Evolutionary conservation across 2,113 vertebrate species (phyloP).

Genomic region (Psephotus haematonotus): DNA sequence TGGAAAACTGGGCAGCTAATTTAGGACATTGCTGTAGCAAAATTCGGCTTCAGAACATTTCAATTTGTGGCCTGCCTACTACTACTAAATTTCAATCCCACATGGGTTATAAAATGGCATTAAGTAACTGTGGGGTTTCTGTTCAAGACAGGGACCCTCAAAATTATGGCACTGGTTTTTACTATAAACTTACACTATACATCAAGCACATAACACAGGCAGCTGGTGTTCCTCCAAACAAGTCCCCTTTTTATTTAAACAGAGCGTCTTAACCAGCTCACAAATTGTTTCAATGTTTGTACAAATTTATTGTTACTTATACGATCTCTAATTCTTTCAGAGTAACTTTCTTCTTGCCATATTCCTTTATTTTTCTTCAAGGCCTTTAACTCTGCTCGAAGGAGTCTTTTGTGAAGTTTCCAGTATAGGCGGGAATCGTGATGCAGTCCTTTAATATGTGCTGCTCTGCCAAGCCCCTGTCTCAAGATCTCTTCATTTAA

Average conservation of each 20-base stretch:
- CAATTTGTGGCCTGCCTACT: background rate
- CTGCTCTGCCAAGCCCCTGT: slow-evolving; percentile 84
- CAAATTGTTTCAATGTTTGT: slow-evolving; percentile 73
- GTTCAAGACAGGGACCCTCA: background rate
- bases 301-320: slow-evolving; percentile 67
- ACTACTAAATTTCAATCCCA: background rate
- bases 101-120: fast-evolving
- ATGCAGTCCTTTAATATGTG: slow-evolving; percentile 76
- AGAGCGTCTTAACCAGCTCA: slow-evolving; percentile 54
- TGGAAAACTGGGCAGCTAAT: background rate
- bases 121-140: background rate
- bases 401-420: slow-evolving; percentile 86
- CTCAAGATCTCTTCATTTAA: slow-evolving; percentile 88
- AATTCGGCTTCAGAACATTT: background rate
- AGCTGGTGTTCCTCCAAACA: background rate
- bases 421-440: slow-evolving; percentile 80
- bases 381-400: slow-evolving; percentile 87
- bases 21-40: background rate
- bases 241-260: background rate
- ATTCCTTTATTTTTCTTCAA: slow-evolving; percentile 84
- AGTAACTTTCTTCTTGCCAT: slow-evolving; percentile 84
- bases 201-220: fast-evolving
- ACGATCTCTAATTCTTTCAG: slow-evolving; percentile 69
- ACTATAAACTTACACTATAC: background rate
- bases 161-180: background rate